Conservation (phyloP, 2,113 vertebrate species). For the Chauna torquata region DNA sequence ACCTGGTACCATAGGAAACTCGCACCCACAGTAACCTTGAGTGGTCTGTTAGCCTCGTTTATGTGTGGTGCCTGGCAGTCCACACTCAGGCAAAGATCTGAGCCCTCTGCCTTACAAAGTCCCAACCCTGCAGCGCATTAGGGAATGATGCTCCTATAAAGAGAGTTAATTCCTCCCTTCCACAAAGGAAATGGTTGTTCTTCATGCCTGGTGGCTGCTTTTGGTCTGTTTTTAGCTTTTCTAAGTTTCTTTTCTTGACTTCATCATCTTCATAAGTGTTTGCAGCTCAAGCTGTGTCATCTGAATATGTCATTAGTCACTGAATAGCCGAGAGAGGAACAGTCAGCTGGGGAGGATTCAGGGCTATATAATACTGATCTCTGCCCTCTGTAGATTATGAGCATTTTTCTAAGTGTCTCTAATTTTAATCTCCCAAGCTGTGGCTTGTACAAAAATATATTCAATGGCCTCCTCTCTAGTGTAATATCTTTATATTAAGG, state of each 20-base stretch:
- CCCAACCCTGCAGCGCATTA: background rate
- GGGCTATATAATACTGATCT: constrained; percentile 54
- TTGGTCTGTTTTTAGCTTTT: constrained; percentile 35
- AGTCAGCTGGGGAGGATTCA: constrained; percentile 63
- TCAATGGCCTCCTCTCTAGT: constrained; percentile 46
- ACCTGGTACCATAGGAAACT: background rate
- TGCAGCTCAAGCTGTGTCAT: constrained; percentile 68
- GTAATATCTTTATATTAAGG: constrained; percentile 56
- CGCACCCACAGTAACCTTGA: background rate
- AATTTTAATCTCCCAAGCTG: constrained; percentile 68
- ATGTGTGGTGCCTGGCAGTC: background rate
- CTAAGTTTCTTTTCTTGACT: constrained; percentile 59
- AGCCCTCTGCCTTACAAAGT: background rate
- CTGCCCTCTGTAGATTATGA: constrained; percentile 61
- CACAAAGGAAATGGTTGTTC: background rate
- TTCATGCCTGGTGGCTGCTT: background rate
- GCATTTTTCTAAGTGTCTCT: constrained; percentile 60
- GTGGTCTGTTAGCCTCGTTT: background rate
- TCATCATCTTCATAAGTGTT: constrained; percentile 47
- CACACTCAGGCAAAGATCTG: background rate
- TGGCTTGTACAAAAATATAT: constrained; percentile 56
- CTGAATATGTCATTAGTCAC: constrained; percentile 70
- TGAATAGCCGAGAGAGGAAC: constrained; percentile 53
- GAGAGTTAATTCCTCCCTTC: background rate
- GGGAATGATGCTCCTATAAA: background rate